Evolutionary conservation across 2,888 invertebrate genomes (phyloP).

Genomic region (Patella pellucida): DNA sequence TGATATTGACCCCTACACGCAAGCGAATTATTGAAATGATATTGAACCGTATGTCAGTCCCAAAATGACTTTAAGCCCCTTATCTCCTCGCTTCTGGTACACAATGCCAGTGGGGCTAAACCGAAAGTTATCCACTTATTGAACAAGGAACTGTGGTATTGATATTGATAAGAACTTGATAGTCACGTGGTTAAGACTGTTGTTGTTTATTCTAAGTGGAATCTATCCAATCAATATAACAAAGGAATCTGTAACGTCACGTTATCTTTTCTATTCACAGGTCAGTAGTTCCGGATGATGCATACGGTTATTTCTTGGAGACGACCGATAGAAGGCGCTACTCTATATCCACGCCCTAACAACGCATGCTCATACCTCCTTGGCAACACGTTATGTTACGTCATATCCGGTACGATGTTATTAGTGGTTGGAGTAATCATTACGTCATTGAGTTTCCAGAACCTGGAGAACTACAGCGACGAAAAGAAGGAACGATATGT

Average conservation of each 20-base stretch:
- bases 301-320: conserved; percentile 53
- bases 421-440: conserved; percentile 61
- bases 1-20: no score
- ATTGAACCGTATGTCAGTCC: no score
- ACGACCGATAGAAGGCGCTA: conserved; percentile 39
- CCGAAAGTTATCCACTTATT: no score
- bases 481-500: conserved; percentile 56
- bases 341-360: conserved; percentile 39
- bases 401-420: conserved; percentile 53
- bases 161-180: no score
- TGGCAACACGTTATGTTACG: conserved; percentile 56
- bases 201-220: no score
- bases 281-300: conserved; percentile 39
- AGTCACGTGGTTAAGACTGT: no score
- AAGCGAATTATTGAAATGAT: no score
- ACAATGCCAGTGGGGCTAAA: no score
- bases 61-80: no score
- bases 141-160: no score
- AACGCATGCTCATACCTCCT: conserved; percentile 55
- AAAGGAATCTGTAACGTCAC: not conserved
- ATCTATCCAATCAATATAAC: no score
- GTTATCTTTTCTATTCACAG: not conserved
- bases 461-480: conserved; percentile 50
- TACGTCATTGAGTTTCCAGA: conserved; percentile 59
- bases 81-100: no score